These are phyloP conservation scores for Channallabes apus DNA, from an alignment of 2,797 vertebrate genomes.

Conservation along the genomic window DNA sequence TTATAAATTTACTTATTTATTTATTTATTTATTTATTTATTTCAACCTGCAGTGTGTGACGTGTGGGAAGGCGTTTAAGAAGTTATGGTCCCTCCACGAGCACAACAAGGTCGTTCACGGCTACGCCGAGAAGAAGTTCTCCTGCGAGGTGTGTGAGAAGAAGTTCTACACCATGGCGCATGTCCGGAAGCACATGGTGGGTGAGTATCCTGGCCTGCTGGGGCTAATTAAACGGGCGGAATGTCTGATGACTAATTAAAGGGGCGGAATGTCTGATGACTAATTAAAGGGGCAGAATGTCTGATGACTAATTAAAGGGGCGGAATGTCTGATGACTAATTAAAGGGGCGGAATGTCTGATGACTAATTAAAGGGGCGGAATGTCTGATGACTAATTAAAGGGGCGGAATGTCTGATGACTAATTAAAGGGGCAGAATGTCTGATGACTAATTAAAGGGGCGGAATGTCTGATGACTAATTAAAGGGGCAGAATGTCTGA, in stretches of 20 bases:
- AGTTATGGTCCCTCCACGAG: conserved; percentile 97
- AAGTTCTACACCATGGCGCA: conserved; percentile 99
- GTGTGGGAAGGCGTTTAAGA: conserved; percentile 96
- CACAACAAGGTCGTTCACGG: conserved; percentile 98
- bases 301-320: no score
- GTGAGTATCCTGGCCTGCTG: conserved; percentile 75
- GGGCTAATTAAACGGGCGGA: not conserved
- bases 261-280: no score
- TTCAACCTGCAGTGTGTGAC: conserved; percentile 83
- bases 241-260: not conserved
- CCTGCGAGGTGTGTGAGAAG: conserved; percentile 98
- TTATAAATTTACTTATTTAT: not conserved
- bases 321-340: no score
- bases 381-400: not conserved
- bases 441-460: conserved; percentile 14
- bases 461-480: not conserved
- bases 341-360: no score
- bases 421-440: no score
- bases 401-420: not conserved
- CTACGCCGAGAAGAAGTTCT: conserved; percentile 97
- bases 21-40: not conserved
- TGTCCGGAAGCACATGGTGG: conserved; percentile 98
- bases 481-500: no score
- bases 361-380: no score
- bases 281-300: no score